Evolutionary conservation across 2,888 invertebrate genomes (phyloP).

Genomic region (Caenorhabditis virilis): DNA sequence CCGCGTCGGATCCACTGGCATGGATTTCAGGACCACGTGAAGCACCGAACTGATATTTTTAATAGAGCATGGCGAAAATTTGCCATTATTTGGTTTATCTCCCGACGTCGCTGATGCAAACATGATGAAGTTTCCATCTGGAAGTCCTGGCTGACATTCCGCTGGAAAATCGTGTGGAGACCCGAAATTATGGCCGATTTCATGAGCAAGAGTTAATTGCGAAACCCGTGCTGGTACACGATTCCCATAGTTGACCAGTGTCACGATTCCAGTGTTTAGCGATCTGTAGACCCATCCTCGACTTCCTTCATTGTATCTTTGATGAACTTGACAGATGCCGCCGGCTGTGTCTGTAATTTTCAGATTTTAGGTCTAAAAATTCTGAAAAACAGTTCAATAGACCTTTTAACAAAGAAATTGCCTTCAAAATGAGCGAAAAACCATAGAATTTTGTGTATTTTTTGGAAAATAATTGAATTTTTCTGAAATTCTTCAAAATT

Average conservation of each 20-base stretch:
- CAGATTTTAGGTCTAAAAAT: not conserved
- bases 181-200: conserved; percentile 99
- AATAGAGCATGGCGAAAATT: conserved; percentile 75
- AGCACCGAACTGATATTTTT: conserved; percentile 63
- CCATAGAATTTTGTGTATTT: conserved; percentile 4
- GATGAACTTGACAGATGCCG: conserved; percentile 94
- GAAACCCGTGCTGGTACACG: conserved; percentile 96
- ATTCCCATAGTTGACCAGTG: conserved; percentile 94
- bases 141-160: conserved; percentile 85
- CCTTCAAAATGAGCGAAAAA: not conserved
- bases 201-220: conserved; percentile 94
- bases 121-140: conserved; percentile 97
- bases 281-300: conserved; percentile 91
- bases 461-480: not conserved
- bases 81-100: conserved; percentile 94
- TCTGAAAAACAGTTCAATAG: not conserved
- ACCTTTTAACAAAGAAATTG: not conserved
- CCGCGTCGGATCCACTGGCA: conserved; percentile 61
- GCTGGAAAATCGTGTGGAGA: conserved; percentile 75
- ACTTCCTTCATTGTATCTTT: conserved; percentile 88
- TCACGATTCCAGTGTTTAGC: conserved; percentile 96
- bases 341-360: conserved; percentile 83
- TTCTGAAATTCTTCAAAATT: conserved; percentile 1
- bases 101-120: conserved; percentile 94
- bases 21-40: conserved; percentile 58